phyloP scores from a whole-genome alignment of 2,113 vertebrate genomes.

The Blennius ocellaris region DNA sequence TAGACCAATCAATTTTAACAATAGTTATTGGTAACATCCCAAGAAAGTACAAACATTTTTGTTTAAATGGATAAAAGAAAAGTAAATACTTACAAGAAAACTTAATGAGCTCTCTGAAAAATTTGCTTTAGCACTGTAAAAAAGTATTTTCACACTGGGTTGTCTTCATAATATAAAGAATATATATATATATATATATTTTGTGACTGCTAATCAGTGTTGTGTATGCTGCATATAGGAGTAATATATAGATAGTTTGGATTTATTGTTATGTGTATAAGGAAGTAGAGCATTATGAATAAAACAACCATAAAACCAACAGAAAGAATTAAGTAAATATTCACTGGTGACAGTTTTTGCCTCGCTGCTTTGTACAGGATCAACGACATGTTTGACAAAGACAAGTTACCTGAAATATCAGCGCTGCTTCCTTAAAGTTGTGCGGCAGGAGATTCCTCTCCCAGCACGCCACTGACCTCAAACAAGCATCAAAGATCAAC shows the following conservation, averaged over 20 bases:
- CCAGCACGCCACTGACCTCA: constrained; percentile 26
- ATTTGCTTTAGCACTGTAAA: no score
- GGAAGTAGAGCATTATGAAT: neutral
- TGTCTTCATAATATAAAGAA: neutral
- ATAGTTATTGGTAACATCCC: no score
- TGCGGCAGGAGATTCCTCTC: constrained; percentile 11
- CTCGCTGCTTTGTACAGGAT: neutral
- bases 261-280: neutral
- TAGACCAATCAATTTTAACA: no score
- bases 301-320: neutral
- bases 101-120: no score
- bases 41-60: no score
- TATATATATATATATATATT: no score
- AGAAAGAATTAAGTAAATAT: constrained; percentile 3
- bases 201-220: neutral
- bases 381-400: constrained; percentile 8
- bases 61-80: no score
- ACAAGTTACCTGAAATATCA: constrained; percentile 1
- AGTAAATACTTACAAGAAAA: no score
- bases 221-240: neutral
- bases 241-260: neutral
- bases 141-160: no score
- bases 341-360: neutral
- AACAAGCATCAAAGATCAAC: constrained; percentile 50
- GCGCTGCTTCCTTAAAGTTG: neutral